A percentile compares a stretch with the other conserved stretches of the same genome.
Conservation (phyloP, 2,113 vertebrate species). For the Acinonyx jubatus region DNA sequence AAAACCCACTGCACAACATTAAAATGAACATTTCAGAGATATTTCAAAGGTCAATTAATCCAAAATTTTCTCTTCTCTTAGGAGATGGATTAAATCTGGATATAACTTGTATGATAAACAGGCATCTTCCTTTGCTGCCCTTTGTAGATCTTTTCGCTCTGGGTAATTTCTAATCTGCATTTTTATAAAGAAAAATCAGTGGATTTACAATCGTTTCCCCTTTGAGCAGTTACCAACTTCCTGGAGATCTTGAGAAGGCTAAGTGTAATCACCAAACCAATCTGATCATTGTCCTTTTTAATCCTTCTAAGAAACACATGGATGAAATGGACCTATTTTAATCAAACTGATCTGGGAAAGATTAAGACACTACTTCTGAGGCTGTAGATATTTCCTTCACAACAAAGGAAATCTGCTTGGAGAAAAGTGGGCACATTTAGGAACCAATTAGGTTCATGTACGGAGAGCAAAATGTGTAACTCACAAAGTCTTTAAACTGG, state of each 20-base stretch:
- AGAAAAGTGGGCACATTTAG: conserved; percentile 61
- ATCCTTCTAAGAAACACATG: conserved; percentile 64
- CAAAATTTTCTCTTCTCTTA: not conserved
- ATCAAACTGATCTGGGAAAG: conserved; percentile 72
- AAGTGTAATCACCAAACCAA: conserved; percentile 13
- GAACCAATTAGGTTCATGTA: conserved; percentile 65
- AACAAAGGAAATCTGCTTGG: conserved; percentile 55
- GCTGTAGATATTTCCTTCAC: conserved; percentile 56
- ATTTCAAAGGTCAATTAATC: conserved; percentile 50
- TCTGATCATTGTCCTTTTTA: conserved; percentile 27
- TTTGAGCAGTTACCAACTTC: conserved; percentile 24
- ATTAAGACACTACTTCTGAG: conserved; percentile 60
- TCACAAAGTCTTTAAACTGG: conserved; percentile 93
- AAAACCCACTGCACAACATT: conserved; percentile 8
- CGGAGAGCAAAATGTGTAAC: conserved; percentile 80
- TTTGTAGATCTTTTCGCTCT: not conserved
- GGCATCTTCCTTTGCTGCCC: not conserved
- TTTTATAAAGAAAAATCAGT: conserved; percentile 50
- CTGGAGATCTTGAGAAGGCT: not conserved
- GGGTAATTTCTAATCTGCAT: conserved; percentile 41
- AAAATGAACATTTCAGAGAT: conserved; percentile 23
- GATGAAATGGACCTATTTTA: conserved; percentile 62
- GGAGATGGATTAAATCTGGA: not conserved
- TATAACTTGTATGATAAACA: not conserved
- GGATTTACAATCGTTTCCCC: conserved; percentile 44